Evolutionary conservation across 2,113 vertebrate genomes (phyloP), one percentile per base, ranked within the genome.

Genomic region (Zootoca vivipara): DNA sequence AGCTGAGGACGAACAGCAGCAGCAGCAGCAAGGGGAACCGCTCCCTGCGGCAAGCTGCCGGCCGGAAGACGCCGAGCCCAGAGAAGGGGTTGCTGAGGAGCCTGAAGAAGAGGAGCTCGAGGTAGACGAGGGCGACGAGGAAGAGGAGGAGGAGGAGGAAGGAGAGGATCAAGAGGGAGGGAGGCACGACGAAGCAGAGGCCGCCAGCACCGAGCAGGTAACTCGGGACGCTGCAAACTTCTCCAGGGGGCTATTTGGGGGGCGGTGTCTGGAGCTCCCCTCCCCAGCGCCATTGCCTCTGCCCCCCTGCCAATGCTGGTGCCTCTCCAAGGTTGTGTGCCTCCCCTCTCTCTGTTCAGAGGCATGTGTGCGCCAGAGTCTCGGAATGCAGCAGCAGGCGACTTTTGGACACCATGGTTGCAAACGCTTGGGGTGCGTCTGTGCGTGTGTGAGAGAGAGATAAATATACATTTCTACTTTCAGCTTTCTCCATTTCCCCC

Each of bases 121-220:
- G 1, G 75, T 30, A 38, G 67, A 24, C 30, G 65, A 56, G 12
- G 88, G 78, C 9, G 58, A 46, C 33, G 28, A n/a, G 33, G 79
- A 65, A 6, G 46, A 58, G 62, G n/a, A 35, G 35, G 65, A 28
- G 1, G 88, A 79, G 3, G 52, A n/a, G 35, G 78, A 38, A 18
- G 92, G 80, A 33, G 83, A 85, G 15, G 83, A 40, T 1, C 62
- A 3, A 16, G 38, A 3, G 33, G 74, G 2, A 24, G 85, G 52
- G 22, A 58, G 87, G 56, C 80, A 33, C 7, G 58, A 75, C 5
- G 91, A 94, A 67, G 88, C 87, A 10, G 91, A 94, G 85, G 75
- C 89, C 64, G 28, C 62, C 75, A 24, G 87, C 89, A 33, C 89
- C 18, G 94, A 95, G 87, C 95, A 96, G 96, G 96, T 96, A 95